Evolutionary conservation across 2,797 vertebrate species (phyloP).

Genomic region (Amphiprion clarkii): DNA sequence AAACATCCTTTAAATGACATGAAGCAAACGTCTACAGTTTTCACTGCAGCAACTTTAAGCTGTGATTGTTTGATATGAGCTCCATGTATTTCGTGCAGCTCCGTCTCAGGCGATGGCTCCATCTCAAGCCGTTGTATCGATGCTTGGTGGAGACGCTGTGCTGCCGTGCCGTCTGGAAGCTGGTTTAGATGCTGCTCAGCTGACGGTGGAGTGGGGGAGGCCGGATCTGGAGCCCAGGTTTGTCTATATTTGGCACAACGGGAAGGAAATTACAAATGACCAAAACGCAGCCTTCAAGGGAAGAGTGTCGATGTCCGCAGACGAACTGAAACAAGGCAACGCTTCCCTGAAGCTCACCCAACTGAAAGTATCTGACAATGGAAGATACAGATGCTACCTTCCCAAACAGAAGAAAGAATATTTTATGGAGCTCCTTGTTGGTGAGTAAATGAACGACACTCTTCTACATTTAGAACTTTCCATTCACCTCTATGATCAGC

Average conservation of each 20-base stretch:
- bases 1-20: too few relatives aligned
- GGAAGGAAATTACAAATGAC: neutral
- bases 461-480: too few relatives aligned
- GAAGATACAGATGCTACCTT: slow-evolving; percentile 37
- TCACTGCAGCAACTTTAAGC: too few relatives aligned
- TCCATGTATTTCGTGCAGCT: neutral
- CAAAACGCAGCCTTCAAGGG: slow-evolving; percentile 27
- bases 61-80: too few relatives aligned
- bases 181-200: neutral
- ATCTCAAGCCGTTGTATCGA: accelerated
- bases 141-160: neutral
- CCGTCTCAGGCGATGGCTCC: accelerated
- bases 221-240: slow-evolving; percentile 26
- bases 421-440: slow-evolving; percentile 28
- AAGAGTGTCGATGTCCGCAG: neutral
- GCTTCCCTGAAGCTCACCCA: slow-evolving; percentile 29
- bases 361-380: slow-evolving; percentile 17
- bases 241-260: neutral
- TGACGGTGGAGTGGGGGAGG: slow-evolving; percentile 29
- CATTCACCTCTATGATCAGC: too few relatives aligned
- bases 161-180: slow-evolving; percentile 9
- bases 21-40: too few relatives aligned
- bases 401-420: neutral
- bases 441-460: neutral
- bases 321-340: slow-evolving; percentile 19